phyloP scores from a whole-genome alignment of 2,888 invertebrate species.

The Cantharis rustica region DNA sequence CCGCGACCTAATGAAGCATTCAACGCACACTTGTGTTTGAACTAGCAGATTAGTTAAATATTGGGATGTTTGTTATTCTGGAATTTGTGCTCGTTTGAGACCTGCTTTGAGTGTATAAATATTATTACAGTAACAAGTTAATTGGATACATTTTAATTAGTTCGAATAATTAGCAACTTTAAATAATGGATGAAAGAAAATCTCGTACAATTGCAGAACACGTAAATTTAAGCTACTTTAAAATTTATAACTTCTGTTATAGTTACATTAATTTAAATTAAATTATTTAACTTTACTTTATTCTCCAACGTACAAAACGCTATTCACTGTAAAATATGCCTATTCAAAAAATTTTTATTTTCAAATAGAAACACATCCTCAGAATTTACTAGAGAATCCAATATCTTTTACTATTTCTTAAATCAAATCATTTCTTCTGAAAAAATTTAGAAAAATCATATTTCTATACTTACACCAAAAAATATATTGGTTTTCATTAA shows the following conservation, averaged over 20 bases:
- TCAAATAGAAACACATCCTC: background rate
- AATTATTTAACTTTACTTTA: background rate
- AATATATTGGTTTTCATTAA: too few species aligned
- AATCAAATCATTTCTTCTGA: too few species aligned
- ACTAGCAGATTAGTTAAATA: constrained; percentile 43
- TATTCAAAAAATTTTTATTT: background rate
- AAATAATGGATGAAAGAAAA: constrained; percentile 36
- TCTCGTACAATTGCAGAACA: constrained; percentile 21
- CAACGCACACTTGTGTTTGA: constrained; percentile 39
- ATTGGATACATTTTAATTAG: constrained; percentile 43
- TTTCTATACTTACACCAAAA: background rate
- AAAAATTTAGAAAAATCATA: background rate
- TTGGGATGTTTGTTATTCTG: constrained; percentile 40
- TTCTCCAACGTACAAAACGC: background rate
- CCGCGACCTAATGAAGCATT: constrained; percentile 40
- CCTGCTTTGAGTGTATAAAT: constrained; percentile 38
- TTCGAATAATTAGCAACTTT: constrained; percentile 41
- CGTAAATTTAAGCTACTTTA: constrained; percentile 23
- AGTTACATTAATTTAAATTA: constrained; percentile 30
- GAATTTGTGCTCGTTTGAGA: constrained; percentile 38
- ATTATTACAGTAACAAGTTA: constrained; percentile 42
- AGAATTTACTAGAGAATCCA: background rate
- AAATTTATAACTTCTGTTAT: constrained; percentile 28
- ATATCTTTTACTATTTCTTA: background rate
- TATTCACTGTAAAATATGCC: background rate